Base-by-base conservation (phyloP, 1,140 invertebrate species). In the Calephelis nemesis region DNA sequence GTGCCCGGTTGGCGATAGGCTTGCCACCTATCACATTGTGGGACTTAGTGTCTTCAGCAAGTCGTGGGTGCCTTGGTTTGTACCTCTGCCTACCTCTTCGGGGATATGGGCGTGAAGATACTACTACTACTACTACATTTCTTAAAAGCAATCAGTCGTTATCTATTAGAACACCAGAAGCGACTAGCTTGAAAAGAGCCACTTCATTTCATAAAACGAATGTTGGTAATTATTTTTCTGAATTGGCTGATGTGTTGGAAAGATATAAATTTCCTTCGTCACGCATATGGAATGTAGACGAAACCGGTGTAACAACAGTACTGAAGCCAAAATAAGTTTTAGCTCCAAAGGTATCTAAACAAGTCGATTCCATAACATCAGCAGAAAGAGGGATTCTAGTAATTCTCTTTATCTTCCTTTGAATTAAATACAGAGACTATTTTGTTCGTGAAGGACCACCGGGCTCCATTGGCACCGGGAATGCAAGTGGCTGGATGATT, bases 141-240 rank as follows among this genome's bases (percentile, higher is more conserved):
- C 15, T 42, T 7, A 64, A 9, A 30, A 30, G 12, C n/a, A 13
- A 47, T 13, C 8, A 13, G 6, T 47, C 62, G 42, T 58, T 45
- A 39, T 39, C 47, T 49, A 67, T 54, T 39, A 15, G 65, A 12
- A 54, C 58, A 65, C 30, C 47, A 4, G 12, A 52, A 40, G 39
- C 39, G 12, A 40, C 13, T 15, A 42, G 19, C 52, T 39, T 15
- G n/a, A 52, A n/a, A 7, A 52, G 13, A 15, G 49, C 49, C 5
- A 52, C n/a, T 15, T 52, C 49, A 52, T 52, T 52, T 7, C 15
- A 52, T n/a, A 0, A 7, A 4, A 54, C 15, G 13, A 54, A 54
- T 13, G n/a, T 47, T 63, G 1, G 10, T 15, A 40, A 15, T n/a
- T 15, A 9, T 47, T 63, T 39, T 8, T 10, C 45, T 4, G 47